A percentile compares a stretch with the other conserved stretches of the same genome.
Evolutionary conservation across 2,113 vertebrate genomes (phyloP).

Genomic region (Limnothrissa miodon): DNA sequence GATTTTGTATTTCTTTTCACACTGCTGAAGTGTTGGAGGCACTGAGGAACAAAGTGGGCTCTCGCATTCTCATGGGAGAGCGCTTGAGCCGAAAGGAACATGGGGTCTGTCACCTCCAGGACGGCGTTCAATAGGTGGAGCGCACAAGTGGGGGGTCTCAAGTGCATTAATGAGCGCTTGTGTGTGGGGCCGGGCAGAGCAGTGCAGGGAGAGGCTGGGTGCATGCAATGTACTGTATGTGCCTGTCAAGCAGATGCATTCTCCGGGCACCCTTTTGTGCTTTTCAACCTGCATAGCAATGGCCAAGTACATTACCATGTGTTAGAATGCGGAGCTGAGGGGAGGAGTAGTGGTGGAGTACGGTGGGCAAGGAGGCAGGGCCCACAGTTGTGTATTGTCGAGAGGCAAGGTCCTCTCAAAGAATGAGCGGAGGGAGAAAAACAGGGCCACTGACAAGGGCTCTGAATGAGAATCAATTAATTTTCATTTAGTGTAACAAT

Average conservation of each 20-base stretch:
- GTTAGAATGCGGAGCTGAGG: slow-evolving; percentile 54
- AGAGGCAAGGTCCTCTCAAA: slow-evolving; percentile 64
- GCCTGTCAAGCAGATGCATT: slow-evolving; percentile 51
- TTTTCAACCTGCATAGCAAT: slow-evolving; percentile 63
- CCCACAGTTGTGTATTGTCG: slow-evolving; percentile 57
- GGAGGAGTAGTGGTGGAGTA: slow-evolving; percentile 35
- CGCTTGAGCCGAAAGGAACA: background rate
- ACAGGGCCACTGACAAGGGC: slow-evolving; percentile 65
- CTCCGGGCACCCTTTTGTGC: slow-evolving; percentile 53
- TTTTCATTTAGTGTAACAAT: slow-evolving; percentile 76
- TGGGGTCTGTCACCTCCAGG: slow-evolving; percentile 5
- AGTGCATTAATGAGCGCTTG: slow-evolving; percentile 39
- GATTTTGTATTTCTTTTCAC: background rate
- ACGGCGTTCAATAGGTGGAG: slow-evolving; percentile 20
- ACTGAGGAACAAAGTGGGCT: background rate
- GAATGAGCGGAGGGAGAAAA: slow-evolving; percentile 59
- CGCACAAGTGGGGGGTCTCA: slow-evolving; percentile 42
- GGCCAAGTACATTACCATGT: slow-evolving; percentile 61
- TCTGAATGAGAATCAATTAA: slow-evolving; percentile 74
- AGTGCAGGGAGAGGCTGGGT: slow-evolving; percentile 39
- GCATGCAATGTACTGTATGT: slow-evolving; percentile 54
- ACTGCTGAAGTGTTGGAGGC: background rate
- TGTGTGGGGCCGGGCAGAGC: slow-evolving; percentile 18
- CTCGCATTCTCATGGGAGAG: slow-evolving; percentile 11
- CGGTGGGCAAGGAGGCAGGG: background rate